These are phyloP conservation scores for Acestrorhynchus altus DNA, from an alignment of 2,797 vertebrate genomes.

Conservation along the genomic window DNA sequence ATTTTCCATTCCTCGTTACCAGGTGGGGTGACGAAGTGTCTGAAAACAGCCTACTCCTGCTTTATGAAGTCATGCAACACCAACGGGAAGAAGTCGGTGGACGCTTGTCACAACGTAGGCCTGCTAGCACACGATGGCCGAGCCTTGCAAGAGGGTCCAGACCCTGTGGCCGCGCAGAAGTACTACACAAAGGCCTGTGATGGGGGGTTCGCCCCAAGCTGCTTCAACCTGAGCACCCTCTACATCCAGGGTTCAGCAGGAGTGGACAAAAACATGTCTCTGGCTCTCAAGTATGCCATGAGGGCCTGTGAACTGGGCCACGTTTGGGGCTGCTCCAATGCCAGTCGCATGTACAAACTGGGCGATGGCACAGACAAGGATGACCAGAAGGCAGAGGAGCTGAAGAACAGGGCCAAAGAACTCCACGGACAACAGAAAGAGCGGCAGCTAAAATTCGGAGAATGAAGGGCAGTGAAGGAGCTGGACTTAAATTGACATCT, in stretches of 20 bases:
- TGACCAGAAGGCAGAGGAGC: constrained; percentile 87
- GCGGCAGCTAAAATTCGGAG: constrained; percentile 85
- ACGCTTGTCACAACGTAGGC: constrained; percentile 89
- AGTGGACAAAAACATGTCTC: constrained; percentile 83
- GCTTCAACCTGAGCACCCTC: constrained; percentile 91
- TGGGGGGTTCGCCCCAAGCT: constrained; percentile 85
- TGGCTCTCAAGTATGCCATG: constrained; percentile 84
- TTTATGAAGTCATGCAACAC: constrained; percentile 86
- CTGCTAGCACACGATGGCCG: constrained; percentile 86
- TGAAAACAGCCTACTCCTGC: constrained; percentile 86
- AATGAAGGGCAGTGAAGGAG: constrained; percentile 52
- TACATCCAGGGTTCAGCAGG: constrained; percentile 85
- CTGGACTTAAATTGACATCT: neutral
- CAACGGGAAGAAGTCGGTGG: constrained; percentile 86
- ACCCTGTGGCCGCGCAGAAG: constrained; percentile 76
- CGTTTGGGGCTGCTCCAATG: constrained; percentile 93
- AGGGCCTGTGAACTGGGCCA: constrained; percentile 93
- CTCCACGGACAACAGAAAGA: constrained; percentile 84
- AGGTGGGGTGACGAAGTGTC: constrained; percentile 86
- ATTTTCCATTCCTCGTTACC: constrained; percentile 12
- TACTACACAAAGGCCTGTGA: constrained; percentile 90
- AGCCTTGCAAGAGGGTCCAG: constrained; percentile 72
- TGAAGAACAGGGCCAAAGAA: constrained; percentile 88
- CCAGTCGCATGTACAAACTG: constrained; percentile 94
- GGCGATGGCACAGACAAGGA: constrained; percentile 89